phyloP scores from a whole-genome alignment of 2,113 vertebrate species.

The Solea senegalensis region DNA sequence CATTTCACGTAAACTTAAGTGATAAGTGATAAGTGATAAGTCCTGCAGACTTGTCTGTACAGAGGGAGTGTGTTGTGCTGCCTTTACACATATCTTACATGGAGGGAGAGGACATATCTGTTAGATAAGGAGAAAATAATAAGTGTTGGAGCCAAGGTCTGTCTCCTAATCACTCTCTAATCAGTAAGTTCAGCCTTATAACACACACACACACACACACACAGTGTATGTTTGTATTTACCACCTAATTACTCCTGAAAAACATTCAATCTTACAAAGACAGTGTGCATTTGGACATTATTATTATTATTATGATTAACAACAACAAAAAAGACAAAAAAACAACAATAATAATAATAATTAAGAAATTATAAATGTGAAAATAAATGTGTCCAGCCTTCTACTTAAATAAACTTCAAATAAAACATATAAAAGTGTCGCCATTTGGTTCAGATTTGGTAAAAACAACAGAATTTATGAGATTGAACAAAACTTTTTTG shows the following conservation, averaged over 20 bases:
- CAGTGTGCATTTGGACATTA: too few relatives aligned
- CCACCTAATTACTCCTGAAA: background rate
- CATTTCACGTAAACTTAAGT: too few relatives aligned
- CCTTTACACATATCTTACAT: background rate
- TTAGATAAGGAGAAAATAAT: constrained; percentile 6
- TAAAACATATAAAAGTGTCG: too few relatives aligned
- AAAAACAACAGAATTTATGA: too few relatives aligned
- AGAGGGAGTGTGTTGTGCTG: background rate
- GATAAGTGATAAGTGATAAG: background rate
- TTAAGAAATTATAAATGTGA: too few relatives aligned
- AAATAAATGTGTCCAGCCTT: too few relatives aligned
- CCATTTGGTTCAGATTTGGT: too few relatives aligned
- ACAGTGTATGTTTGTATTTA: background rate
- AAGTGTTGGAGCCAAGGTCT: background rate
- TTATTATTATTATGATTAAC: too few relatives aligned
- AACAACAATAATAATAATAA: too few relatives aligned
- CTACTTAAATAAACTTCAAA: too few relatives aligned
- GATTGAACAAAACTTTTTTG: too few relatives aligned
- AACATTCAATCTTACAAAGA: background rate
- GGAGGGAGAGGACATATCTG: background rate
- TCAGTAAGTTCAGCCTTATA: background rate
- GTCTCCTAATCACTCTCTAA: background rate
- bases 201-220: background rate
- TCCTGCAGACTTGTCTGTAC: background rate
- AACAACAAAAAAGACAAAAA: too few relatives aligned